Evolutionary conservation across 2,888 invertebrate species (phyloP), one percentile per base, ranked within the genome.

Genomic region (Philaethria dido): DNA sequence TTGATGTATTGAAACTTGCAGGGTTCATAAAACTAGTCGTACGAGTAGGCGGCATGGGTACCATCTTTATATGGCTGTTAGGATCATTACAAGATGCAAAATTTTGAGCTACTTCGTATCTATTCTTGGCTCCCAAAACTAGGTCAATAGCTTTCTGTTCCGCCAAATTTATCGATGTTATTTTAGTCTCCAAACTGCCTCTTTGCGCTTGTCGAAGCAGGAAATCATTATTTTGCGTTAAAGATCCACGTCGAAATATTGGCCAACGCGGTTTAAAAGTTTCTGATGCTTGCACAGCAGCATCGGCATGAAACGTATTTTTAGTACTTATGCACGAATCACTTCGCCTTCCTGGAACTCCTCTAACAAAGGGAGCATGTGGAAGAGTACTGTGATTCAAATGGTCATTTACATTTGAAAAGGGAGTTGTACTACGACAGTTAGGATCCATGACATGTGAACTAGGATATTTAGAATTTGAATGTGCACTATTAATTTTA

Each of bases 31-130:
- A 87, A 81, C 91, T 91, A 14, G 88, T 87, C 45, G 88, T 88
- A 59, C 91, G 83, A 25, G 86, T 72, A 9, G 91, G 91, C 2
- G 89, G 90, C 48, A 78, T 78, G 3, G 91, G 91, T 0, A 88
- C 86, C 36, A 75, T 75, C 47, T 77, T 80, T 14, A 45, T 11
- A 20, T 67, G 16, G 29, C 59, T 66, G 48, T 45, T 33, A 33
- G n/a, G 36, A 33, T 39, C 36, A 13, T 22, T 59, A 61, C 16
- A 61, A 54, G n/a, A 48, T 11, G 11, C 61, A 25, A 25, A 20
- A 59, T 13, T n/a, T 33, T 62, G 64, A 62, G 36, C 66, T 47
- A 16, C 14, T 44, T n/a, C 45, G 55, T 39, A 22, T 33, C 54
- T 47, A 54, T 45, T 42, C 22, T 39, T 64, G 18, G 18, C 36